Percentiles rank a stretch among this genome's conserved stretches.
Conservation (phyloP, 2,113 vertebrate species). For the Sterna hirundo region DNA sequence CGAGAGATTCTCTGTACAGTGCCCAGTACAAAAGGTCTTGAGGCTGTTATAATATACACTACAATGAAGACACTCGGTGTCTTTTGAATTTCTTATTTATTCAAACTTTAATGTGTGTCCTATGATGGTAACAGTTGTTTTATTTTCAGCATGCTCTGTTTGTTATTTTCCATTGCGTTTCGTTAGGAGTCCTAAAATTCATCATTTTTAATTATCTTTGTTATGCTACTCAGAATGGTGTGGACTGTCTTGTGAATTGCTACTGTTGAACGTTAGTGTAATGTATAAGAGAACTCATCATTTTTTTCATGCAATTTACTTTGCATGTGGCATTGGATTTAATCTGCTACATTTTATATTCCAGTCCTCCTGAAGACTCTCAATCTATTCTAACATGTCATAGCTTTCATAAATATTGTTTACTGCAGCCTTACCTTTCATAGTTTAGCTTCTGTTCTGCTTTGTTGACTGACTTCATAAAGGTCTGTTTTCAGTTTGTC, state of each 20-base stretch:
- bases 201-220: background rate
- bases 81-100: background rate
- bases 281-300: accelerated
- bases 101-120: background rate
- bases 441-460: background rate
- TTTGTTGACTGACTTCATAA: background rate
- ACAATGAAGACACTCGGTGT: background rate
- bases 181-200: background rate
- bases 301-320: background rate
- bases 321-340: background rate
- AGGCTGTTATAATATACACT: background rate
- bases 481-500: background rate
- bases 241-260: background rate
- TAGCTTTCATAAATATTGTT: background rate
- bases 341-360: background rate
- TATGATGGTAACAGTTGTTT: background rate
- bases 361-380: background rate
- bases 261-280: background rate
- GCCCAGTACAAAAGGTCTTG: background rate
- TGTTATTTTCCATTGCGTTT: background rate
- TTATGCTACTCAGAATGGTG: background rate
- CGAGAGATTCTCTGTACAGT: background rate
- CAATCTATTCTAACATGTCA: background rate
- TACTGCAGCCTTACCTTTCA: background rate
- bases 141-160: background rate